Evolutionary conservation across 1,140 invertebrate species (phyloP).

Genomic region (Atta texana): DNA sequence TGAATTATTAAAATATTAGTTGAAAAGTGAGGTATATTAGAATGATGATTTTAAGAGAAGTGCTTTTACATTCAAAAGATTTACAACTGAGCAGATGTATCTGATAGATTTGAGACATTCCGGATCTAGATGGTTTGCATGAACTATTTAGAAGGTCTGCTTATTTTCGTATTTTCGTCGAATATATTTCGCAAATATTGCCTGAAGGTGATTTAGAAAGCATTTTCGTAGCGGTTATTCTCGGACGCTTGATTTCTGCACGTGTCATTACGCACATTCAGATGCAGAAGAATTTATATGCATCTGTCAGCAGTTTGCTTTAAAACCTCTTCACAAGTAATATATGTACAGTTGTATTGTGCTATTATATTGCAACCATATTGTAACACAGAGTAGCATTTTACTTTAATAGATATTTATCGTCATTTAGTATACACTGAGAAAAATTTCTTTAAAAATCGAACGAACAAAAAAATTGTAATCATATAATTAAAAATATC

Average conservation of each 20-base stretch:
- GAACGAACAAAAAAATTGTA: too few relatives aligned
- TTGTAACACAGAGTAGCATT: neutral
- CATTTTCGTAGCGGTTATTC: constrained; percentile 49
- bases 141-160: constrained; percentile 36
- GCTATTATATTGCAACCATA: neutral
- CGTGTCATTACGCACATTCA: constrained; percentile 46
- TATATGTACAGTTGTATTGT: neutral
- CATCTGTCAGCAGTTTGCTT: constrained; percentile 17
- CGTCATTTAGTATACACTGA: neutral
- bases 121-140: constrained; percentile 23
- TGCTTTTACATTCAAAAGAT: neutral
- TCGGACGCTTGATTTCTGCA: constrained; percentile 45
- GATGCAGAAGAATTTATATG: constrained; percentile 26
- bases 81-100: constrained; percentile 17
- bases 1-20: neutral
- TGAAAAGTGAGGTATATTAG: neutral
- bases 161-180: constrained; percentile 51
- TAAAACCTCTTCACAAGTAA: neutral
- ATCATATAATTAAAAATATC: too few relatives aligned
- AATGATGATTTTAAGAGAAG: neutral
- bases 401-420: neutral
- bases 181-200: constrained; percentile 44
- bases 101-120: constrained; percentile 36
- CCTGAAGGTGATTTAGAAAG: constrained; percentile 31
- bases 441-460: too few relatives aligned